Base-by-base conservation (phyloP, 1,140 invertebrate genomes). In the Tetraneura akinire region DNA sequence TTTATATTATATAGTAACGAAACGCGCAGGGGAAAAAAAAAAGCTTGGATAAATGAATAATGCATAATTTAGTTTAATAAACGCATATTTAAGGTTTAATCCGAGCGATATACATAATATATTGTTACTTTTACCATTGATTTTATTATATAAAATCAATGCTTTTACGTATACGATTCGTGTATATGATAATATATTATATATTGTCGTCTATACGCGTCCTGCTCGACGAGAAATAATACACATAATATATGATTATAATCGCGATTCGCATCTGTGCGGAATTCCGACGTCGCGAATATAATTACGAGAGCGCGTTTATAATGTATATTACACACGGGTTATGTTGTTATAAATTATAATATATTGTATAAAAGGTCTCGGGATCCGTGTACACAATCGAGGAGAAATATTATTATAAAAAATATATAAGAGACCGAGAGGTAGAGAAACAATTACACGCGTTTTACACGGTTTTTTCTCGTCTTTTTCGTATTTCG, bases 21-120 rank as follows among this genome's bases (percentile, higher is more conserved):
- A n/a, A n/a, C n/a, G n/a, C n/a, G n/a, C n/a, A n/a, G n/a, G n/a
- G n/a, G n/a, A n/a, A 37, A 53, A 32, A 76, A 76, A 76, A 76
- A 42, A 16, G 13, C 49, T 57, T n/a, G 26, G n/a, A 42, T 76
- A 53, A 76, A 76, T 76, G 73, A 76, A 53, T 76, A 76, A 76
- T 76, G 73, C 57, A 55, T 68, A 26, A n/a, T n/a, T n/a, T n/a
- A n/a, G n/a, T n/a, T n/a, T 18, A 26, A 47, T 47, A 26, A 23
- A 47, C 21, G 42, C 47, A n/a, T n/a, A n/a, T n/a, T n/a, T n/a
- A n/a, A n/a, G n/a, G n/a, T n/a, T n/a, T n/a, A n/a, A n/a, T n/a
- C n/a, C n/a, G n/a, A n/a, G n/a, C 64, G 37, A 68, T 68, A 68
- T 45, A 29, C 29, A 32, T 62, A 29, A 18, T 18, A 32, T 9